phyloP scores from a whole-genome alignment of 1,140 invertebrate genomes.

The Zaprionus davidi region DNA sequence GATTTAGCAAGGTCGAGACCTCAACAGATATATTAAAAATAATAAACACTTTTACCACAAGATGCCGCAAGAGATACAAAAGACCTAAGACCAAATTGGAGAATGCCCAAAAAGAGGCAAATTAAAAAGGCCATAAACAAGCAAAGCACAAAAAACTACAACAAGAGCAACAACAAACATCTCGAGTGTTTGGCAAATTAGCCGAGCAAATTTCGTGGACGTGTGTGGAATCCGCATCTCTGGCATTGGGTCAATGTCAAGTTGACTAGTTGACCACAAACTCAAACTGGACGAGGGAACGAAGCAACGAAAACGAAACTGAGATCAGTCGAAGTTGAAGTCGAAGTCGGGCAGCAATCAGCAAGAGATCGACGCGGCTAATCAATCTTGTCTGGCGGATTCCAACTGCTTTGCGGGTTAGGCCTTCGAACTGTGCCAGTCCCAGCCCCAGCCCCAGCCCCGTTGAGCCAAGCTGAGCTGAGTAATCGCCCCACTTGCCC shows the following conservation, averaged over 20 bases:
- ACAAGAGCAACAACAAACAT: slow-evolving; percentile 26
- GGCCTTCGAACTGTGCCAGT: slow-evolving; percentile 21
- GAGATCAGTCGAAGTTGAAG: neutral
- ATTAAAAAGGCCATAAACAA: slow-evolving; percentile 63
- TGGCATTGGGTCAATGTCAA: slow-evolving; percentile 80
- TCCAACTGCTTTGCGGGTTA: neutral
- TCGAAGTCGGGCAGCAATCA: neutral
- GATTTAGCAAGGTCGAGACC: slow-evolving; percentile 1
- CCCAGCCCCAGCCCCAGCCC: neutral
- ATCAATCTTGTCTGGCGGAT: slow-evolving; percentile 27
- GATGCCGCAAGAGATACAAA: slow-evolving; percentile 36
- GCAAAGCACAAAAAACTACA: slow-evolving; percentile 11
- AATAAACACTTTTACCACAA: slow-evolving; percentile 63
- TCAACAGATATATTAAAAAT: slow-evolving; percentile 9
- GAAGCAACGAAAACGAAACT: neutral
- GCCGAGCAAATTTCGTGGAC: slow-evolving; percentile 51
- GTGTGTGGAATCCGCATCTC: slow-evolving; percentile 59
- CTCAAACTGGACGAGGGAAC: slow-evolving; percentile 14
- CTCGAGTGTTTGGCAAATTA: slow-evolving; percentile 55
- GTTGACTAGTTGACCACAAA: slow-evolving; percentile 63
- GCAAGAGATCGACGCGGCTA: slow-evolving; percentile 5
- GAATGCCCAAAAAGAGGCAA: slow-evolving; percentile 75
- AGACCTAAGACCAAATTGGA: slow-evolving; percentile 52
- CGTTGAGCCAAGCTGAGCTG: neutral
- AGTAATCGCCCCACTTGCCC: slow-evolving; percentile 40